These are phyloP conservation scores for Oceanites oceanicus DNA, from an alignment of 2,113 vertebrate species.

Conservation along the genomic window DNA sequence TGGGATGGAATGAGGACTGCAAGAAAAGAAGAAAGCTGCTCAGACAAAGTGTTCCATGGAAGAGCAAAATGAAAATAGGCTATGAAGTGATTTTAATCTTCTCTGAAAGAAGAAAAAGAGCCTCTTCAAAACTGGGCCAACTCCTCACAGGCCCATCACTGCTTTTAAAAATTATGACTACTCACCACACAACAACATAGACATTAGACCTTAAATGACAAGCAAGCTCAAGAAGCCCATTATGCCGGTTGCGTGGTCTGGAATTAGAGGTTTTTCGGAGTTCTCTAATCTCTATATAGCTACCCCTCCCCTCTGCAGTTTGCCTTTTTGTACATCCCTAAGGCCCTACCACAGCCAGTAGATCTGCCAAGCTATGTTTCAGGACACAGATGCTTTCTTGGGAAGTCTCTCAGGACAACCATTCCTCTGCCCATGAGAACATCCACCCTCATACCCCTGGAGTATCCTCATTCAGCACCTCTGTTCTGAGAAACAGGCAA, in stretches of 20 bases:
- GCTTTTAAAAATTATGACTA: neutral
- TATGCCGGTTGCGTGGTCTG: neutral
- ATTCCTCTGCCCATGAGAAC: neutral
- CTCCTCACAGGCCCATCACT: neutral
- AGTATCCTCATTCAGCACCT: neutral
- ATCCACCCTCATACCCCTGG: neutral
- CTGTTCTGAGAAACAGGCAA: neutral
- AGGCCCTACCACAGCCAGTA: neutral
- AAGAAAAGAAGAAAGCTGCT: constrained; percentile 62
- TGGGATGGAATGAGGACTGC: constrained; percentile 91
- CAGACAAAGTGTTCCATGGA: neutral
- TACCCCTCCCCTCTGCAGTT: neutral
- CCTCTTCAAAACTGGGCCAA: neutral
- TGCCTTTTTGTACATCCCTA: neutral
- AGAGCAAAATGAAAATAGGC: neutral
- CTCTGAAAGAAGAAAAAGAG: neutral
- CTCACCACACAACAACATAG: neutral
- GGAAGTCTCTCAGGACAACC: neutral
- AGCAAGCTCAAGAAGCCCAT: neutral
- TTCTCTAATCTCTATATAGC: neutral
- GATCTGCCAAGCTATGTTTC: neutral
- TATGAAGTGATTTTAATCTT: neutral
- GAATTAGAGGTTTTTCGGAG: neutral
- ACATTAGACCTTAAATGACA: neutral
- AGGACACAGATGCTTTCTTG: neutral